Percentiles rank a stretch among this genome's conserved stretches.
Evolutionary conservation across 2,888 invertebrate species (phyloP).

Genomic region (Sthenelais limicola): DNA sequence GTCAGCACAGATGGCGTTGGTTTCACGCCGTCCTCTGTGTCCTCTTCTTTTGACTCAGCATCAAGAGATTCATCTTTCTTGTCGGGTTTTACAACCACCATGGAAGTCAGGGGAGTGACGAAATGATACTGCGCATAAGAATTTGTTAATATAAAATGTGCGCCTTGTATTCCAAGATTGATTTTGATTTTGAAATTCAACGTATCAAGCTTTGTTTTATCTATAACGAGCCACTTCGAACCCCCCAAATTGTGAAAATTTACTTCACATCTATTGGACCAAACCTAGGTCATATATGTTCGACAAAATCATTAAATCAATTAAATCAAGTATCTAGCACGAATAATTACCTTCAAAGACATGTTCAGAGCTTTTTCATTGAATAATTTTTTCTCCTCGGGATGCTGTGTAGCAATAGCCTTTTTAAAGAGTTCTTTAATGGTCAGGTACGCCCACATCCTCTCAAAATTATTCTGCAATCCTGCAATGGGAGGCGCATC

Average conservation of each 20-base stretch:
- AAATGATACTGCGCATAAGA: constrained; percentile 76
- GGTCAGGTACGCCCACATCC: constrained; percentile 62
- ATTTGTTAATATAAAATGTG: not conserved
- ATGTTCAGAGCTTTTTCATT: constrained; percentile 54
- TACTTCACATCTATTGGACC: not conserved
- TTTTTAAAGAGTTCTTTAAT: constrained; percentile 58
- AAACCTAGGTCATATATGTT: not conserved
- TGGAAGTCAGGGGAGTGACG: constrained; percentile 76
- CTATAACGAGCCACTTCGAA: too few species aligned
- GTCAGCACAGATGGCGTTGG: too few species aligned
- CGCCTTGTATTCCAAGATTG: too few species aligned
- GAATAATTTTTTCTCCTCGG: constrained; percentile 51
- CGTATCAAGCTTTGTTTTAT: too few species aligned
- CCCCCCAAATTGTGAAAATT: too few species aligned
- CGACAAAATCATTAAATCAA: not conserved
- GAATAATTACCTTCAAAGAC: constrained; percentile 57
- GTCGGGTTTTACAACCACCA: constrained; percentile 45
- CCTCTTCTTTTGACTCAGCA: constrained; percentile 16
- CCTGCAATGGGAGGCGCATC: not conserved
- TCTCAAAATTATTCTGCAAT: constrained; percentile 54
- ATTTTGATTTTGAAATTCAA: too few species aligned
- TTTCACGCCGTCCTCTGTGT: constrained; percentile 20
- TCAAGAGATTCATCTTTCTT: not conserved
- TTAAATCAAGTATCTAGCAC: not conserved
- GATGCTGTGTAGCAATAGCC: constrained; percentile 51